Base-by-base conservation (phyloP, 2,888 invertebrate species). In the Eulithis testata region DNA sequence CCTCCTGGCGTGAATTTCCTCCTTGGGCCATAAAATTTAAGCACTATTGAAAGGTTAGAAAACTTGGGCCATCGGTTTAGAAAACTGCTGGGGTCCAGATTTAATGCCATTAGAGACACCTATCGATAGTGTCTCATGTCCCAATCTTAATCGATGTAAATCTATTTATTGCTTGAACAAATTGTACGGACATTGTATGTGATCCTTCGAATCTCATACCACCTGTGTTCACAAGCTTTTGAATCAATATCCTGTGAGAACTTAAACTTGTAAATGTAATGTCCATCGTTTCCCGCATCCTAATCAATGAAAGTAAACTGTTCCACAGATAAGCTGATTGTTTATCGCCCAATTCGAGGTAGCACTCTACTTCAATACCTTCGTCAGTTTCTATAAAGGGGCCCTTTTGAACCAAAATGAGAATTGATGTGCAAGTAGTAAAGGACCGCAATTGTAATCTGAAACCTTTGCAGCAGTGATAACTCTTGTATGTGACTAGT, bases 401-500 rank as follows among this genome's bases (percentile, higher is more conserved):
- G 65, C 66, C 78, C 69, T 75, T 77, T 78, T 76, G 76, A 74
- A 72, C 70, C 67, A 70, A 72, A 78, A 76, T 76, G 71, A 69
- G 69, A 75, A 76, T 76, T 70, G 71, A 74, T 78, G 70, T 75
- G 78, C 78, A 78, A 80, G 79, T 78, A 75, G 21, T 21, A 79
- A 78, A 79, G 76, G 75, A 69, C 72, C 68, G 65, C 70, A 65
- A 76, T 77, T 81, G 76, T 79, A 66, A 68, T 73, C 66, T 62
- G 73, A 73, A 70, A 73, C 69, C 68, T 72, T 70, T 74, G 75
- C 77, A 69, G 75, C 68, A 70, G 71, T 75, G 79, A 79, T 83
- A 82, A 80, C 80, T 82, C 74, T 80, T 72, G 75, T 72, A 79
- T 82, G 76, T 77, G 82, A 80, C 80, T 80, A 75, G 76, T 79